phyloP scores from a whole-genome alignment of 2,797 vertebrate genomes.

The Amblyraja radiata region DNA sequence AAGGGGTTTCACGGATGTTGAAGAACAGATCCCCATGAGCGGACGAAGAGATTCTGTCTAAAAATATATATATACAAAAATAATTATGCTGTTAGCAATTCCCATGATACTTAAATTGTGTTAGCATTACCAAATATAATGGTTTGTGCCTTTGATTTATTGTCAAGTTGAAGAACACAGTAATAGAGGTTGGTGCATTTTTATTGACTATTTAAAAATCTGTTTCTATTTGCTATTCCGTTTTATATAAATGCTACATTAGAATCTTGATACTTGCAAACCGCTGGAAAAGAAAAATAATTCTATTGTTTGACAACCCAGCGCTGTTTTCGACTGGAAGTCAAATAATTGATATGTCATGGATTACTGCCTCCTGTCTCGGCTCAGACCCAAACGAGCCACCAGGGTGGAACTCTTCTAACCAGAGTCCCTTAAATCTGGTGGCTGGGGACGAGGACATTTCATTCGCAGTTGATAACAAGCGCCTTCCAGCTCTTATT shows the following conservation, averaged over 20 bases:
- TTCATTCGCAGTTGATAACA: conserved; percentile 52
- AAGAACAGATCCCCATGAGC: conserved; percentile 1
- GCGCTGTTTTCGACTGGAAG: conserved; percentile 45
- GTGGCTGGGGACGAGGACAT: conserved; percentile 47
- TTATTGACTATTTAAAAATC: conserved; percentile 29
- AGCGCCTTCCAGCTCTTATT: conserved; percentile 57
- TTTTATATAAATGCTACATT: conserved; percentile 23
- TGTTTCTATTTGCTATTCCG: conserved; percentile 10
- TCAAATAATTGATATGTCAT: conserved; percentile 69
- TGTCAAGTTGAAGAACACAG: not conserved
- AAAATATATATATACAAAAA: conserved; percentile 16
- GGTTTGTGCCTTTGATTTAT: conserved; percentile 10
- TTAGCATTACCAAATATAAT: conserved; percentile 15
- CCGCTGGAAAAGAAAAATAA: conserved; percentile 9
- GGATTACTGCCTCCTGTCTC: conserved; percentile 80
- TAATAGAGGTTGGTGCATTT: conserved; percentile 28
- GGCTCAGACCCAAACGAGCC: conserved; percentile 58
- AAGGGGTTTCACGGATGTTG: not conserved
- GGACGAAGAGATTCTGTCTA: not conserved
- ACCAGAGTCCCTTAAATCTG: conserved; percentile 59
- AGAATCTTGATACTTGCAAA: conserved; percentile 4
- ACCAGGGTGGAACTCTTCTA: conserved; percentile 54
- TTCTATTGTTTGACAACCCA: conserved; percentile 24
- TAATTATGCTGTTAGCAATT: conserved; percentile 26
- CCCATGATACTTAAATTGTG: not conserved